These are phyloP conservation scores for Calycopis cecrops DNA, from an alignment of 1,140 invertebrate genomes.

Conservation along the genomic window DNA sequence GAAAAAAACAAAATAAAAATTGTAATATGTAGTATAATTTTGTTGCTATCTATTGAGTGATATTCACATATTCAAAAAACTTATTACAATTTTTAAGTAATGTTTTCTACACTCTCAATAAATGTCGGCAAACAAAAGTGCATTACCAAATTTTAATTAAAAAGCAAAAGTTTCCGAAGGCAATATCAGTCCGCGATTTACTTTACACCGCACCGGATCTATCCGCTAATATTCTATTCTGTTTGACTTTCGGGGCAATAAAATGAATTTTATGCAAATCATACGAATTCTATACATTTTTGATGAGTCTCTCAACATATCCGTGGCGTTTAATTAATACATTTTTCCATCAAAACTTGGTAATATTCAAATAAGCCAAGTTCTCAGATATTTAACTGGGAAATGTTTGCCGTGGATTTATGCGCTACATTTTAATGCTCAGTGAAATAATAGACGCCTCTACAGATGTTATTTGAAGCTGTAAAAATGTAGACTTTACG, in stretches of 20 bases:
- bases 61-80: too few species aligned
- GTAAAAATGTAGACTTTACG: background rate
- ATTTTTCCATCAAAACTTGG: constrained; percentile 68
- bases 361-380: constrained; percentile 35
- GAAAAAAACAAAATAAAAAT: too few species aligned
- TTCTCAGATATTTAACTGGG: constrained; percentile 14
- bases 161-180: constrained; percentile 11
- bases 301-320: constrained; percentile 74
- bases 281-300: constrained; percentile 74
- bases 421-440: background rate
- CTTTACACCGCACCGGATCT: constrained; percentile 47
- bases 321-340: constrained; percentile 75
- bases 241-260: constrained; percentile 73
- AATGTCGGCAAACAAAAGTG: too few species aligned
- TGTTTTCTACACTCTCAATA: too few species aligned
- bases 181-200: constrained; percentile 22
- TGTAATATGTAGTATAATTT: too few species aligned
- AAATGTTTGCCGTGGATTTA: constrained; percentile 11
- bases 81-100: too few species aligned
- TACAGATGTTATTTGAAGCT: background rate
- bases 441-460: constrained; percentile 6
- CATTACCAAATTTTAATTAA: background rate
- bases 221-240: constrained; percentile 71
- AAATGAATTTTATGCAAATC: constrained; percentile 75
- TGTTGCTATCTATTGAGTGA: too few species aligned